Evolutionary conservation across 2,113 vertebrate genomes (phyloP).

Genomic region (Pagrus major): DNA sequence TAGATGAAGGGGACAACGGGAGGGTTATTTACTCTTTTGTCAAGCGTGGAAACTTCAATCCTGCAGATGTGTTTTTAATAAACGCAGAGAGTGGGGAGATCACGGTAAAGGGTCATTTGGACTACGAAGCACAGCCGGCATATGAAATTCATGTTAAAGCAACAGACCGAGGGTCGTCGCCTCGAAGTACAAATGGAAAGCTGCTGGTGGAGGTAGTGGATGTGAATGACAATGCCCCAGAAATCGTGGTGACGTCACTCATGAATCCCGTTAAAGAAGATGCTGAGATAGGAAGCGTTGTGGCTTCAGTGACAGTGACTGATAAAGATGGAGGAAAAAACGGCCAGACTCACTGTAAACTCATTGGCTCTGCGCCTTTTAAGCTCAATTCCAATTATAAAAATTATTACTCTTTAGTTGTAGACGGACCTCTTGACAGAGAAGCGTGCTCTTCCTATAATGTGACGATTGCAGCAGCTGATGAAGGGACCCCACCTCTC

Average conservation of each 20-base stretch:
- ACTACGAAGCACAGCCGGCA: slow-evolving; percentile 79
- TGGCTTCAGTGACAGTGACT: slow-evolving; percentile 88
- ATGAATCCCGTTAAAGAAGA: slow-evolving; percentile 86
- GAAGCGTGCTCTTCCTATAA: slow-evolving; percentile 84
- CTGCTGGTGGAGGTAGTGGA: slow-evolving; percentile 89
- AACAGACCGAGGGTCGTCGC: slow-evolving; percentile 52
- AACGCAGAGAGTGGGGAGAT: slow-evolving; percentile 85
- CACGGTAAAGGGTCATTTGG: slow-evolving; percentile 77
- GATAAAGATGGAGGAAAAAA: slow-evolving; percentile 85
- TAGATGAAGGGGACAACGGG: slow-evolving; percentile 80
- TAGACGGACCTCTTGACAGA: slow-evolving; percentile 84
- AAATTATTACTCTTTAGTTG: slow-evolving; percentile 88
- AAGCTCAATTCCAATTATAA: slow-evolving; percentile 77
- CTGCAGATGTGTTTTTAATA: slow-evolving; percentile 80
- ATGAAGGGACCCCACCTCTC: slow-evolving; percentile 87
- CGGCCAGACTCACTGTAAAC: slow-evolving; percentile 46
- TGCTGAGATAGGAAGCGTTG: slow-evolving; percentile 83
- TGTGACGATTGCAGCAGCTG: slow-evolving; percentile 83
- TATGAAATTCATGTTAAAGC: slow-evolving; percentile 77
- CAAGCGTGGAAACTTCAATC: slow-evolving; percentile 81
- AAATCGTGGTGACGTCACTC: slow-evolving; percentile 87
- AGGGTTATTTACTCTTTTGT: slow-evolving; percentile 79
- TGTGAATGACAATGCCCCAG: slow-evolving; percentile 90
- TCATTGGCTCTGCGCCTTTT: slow-evolving; percentile 68
- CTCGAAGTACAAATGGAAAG: slow-evolving; percentile 79